phyloP scores from a whole-genome alignment of 1,140 invertebrate genomes.

The Drosophila leontia region DNA sequence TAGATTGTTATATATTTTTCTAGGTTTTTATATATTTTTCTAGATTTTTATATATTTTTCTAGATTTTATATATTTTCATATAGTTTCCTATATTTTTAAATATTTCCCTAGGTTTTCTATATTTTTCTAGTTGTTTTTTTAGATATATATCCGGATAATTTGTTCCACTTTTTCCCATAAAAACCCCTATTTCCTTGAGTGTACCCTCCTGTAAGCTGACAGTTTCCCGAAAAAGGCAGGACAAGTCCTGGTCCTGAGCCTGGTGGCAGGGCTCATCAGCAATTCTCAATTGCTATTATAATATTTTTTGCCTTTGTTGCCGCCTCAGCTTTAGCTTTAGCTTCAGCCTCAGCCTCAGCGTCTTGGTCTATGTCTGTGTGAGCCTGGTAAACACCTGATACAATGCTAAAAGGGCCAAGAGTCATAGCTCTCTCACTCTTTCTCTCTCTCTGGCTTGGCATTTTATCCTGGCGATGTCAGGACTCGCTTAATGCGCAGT shows the following conservation, averaged over 20 bases:
- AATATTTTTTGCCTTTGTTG: slow-evolving; percentile 74
- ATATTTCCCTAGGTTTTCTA: too few species aligned
- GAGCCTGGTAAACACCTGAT: slow-evolving; percentile 76
- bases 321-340: slow-evolving; percentile 5
- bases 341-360: not conserved
- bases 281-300: slow-evolving; percentile 84
- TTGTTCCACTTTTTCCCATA: not conserved
- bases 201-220: slow-evolving; percentile 51
- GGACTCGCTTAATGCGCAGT: slow-evolving; percentile 74
- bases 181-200: not conserved
- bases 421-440: slow-evolving; percentile 17
- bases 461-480: slow-evolving; percentile 22
- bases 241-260: slow-evolving; percentile 17
- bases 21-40: too few species aligned
- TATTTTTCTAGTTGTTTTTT: too few species aligned
- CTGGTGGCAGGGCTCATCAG: slow-evolving; percentile 75
- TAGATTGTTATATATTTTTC: too few species aligned
- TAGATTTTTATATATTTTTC: too few species aligned
- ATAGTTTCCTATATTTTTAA: too few species aligned
- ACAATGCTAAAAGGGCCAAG: slow-evolving; percentile 64
- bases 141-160: too few species aligned
- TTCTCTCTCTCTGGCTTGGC: not conserved
- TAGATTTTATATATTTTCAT: too few species aligned
- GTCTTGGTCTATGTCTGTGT: slow-evolving; percentile 21
- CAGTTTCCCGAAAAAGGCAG: slow-evolving; percentile 53